Conservation (phyloP, 2,888 invertebrate genomes). For the Drosophila subquinaria region DNA sequence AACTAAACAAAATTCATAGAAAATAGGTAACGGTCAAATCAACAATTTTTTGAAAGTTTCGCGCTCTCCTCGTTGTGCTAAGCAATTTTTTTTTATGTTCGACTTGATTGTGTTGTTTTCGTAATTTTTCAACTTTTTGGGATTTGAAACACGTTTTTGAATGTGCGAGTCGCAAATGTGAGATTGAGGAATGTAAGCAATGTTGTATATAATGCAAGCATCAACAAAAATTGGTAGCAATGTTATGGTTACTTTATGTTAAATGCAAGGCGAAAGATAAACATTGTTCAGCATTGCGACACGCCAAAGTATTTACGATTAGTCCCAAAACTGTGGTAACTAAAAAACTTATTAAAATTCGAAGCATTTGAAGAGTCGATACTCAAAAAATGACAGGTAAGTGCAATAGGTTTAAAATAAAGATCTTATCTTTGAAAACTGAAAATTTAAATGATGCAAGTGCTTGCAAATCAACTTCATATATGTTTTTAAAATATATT, state of each 20-base stretch:
- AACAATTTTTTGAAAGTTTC: constrained; percentile 20
- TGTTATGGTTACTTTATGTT: constrained; percentile 61
- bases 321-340: constrained; percentile 24
- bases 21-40: neutral
- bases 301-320: constrained; percentile 18
- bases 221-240: constrained; percentile 26
- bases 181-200: neutral
- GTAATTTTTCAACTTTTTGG: neutral
- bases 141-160: constrained; percentile 27
- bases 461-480: neutral
- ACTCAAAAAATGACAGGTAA: constrained; percentile 32
- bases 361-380: constrained; percentile 12
- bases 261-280: constrained; percentile 50
- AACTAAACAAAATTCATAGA: neutral
- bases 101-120: constrained; percentile 4
- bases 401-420: neutral
- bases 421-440: neutral
- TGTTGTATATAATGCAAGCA: neutral
- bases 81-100: constrained; percentile 14
- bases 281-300: constrained; percentile 28
- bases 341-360: constrained; percentile 15
- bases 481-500: neutral
- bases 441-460: neutral
- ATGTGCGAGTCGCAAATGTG: constrained; percentile 15
- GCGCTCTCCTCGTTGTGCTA: constrained; percentile 13